Percentiles rank a stretch among this genome's conserved stretches.
phyloP scores from a whole-genome alignment of 1,140 invertebrate genomes.

The Bombus pascuorum region DNA sequence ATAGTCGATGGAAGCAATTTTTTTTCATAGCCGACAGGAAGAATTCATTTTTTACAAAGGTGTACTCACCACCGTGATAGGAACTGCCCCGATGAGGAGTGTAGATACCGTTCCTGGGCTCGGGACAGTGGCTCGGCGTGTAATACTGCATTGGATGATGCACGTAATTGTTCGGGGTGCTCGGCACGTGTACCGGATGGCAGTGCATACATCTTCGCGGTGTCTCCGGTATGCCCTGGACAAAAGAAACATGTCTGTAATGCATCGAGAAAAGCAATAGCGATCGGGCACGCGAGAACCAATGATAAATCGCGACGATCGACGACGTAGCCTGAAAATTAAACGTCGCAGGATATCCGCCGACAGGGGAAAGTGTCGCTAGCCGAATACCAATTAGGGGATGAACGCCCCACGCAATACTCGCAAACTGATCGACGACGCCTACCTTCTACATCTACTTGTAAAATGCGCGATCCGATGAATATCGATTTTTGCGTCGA shows the following conservation, averaged over 20 bases:
- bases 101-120: conserved; percentile 73
- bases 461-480: not conserved
- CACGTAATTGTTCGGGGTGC: conserved; percentile 75
- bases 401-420: conserved; percentile 9
- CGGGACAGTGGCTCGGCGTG: conserved; percentile 76
- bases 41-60: not conserved
- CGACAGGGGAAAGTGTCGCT: not conserved
- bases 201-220: conserved; percentile 78
- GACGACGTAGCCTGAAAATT: conserved; percentile 16
- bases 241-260: conserved; percentile 28
- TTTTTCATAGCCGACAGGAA: not conserved
- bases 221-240: conserved; percentile 72
- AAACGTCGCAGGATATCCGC: not conserved
- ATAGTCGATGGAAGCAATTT: not conserved
- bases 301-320: not conserved
- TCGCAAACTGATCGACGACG: conserved; percentile 3
- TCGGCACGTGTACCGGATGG: conserved; percentile 74
- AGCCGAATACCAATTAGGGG: conserved; percentile 38
- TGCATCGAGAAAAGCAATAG: not conserved
- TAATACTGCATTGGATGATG: conserved; percentile 77
- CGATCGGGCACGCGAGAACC: not conserved
- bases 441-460: too few relatives aligned
- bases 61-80: conserved; percentile 77
- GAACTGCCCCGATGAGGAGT: conserved; percentile 75
- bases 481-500: conserved; percentile 5